Base-by-base conservation (phyloP, 2,113 vertebrate species). In the Amphilophus citrinellus region DNA sequence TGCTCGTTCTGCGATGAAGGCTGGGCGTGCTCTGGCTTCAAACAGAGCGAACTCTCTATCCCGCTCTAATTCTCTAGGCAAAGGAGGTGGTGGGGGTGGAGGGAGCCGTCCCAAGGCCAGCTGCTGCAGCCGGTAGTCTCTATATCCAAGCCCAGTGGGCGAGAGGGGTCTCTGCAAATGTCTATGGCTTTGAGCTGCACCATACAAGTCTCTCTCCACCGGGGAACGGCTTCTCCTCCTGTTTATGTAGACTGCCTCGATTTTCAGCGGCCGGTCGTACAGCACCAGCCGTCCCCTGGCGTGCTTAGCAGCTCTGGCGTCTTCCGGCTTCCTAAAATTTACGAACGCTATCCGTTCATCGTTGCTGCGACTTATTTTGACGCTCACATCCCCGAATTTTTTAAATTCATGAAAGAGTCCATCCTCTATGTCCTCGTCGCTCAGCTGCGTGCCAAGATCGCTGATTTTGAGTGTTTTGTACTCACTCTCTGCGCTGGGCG, bases 351-450 rank as follows among this genome's bases (percentile, higher is more conserved):
- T 97, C 4, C 98, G 95, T 71, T 99, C 98, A n/a, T 98, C 98
- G 84, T 97, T 97, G 87, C 95, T 96, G 8, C 97, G 97, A 91
- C 97, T 98, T 81, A 99, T 98, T 89, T 99, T 99, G 3, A 99
- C 97, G 65, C 98, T 99, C 50, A 99, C 98, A 22, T 99, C 98
- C 0, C 98, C 98, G 44, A 99, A 99, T 84, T 98, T 98, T 61
- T 99, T 99, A 81, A 99, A 99, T 89, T 99, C 98, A 27, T 98
- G 98, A 84, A 99, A 99, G 0, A 99, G 96, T n/a, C 98, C 98
- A 79, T 99, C 98, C 91, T 99, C 98, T 47, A 99, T 97, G 61
- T 98, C 98, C 65, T 98, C 98, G 90, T 99, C 98, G 80, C 97
- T 98, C 83, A 99, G 91, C 92, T 97, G 97, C 2, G 97, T 97